Evolutionary conservation across 2,888 invertebrate genomes (phyloP).

Genomic region (Megaustenia siamemsis): DNA sequence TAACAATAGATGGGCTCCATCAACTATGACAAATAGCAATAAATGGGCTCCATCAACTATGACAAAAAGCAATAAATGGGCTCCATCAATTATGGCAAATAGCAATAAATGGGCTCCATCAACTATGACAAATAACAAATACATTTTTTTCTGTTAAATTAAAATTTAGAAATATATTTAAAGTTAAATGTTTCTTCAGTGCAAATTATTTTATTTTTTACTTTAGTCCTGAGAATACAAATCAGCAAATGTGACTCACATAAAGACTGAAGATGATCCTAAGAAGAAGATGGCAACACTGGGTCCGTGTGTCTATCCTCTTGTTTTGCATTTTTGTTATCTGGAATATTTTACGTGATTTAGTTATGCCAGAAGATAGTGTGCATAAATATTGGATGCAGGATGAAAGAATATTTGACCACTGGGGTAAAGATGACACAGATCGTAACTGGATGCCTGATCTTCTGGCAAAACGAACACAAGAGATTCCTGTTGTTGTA

Average conservation of each 20-base stretch:
- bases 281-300: slow-evolving; percentile 22
- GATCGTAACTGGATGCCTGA: slow-evolving; percentile 43
- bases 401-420: neutral
- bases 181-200: neutral
- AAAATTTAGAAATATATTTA: neutral
- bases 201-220: neutral
- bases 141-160: too few relatives aligned
- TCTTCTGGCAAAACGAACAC: slow-evolving; percentile 1
- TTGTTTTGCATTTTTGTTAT: neutral
- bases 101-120: too few relatives aligned
- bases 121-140: neutral
- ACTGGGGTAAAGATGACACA: slow-evolving; percentile 31
- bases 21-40: too few relatives aligned
- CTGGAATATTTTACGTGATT: neutral
- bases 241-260: neutral
- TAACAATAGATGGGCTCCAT: too few relatives aligned
- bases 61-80: too few relatives aligned
- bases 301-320: neutral
- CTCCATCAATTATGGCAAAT: too few relatives aligned
- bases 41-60: too few relatives aligned
- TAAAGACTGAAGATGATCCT: neutral
- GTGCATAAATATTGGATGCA: neutral
- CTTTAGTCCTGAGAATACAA: too few relatives aligned
- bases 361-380: neutral
- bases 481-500: slow-evolving; percentile 54